Base-by-base conservation (phyloP, 2,888 invertebrate genomes). In the Mythimna impura region DNA sequence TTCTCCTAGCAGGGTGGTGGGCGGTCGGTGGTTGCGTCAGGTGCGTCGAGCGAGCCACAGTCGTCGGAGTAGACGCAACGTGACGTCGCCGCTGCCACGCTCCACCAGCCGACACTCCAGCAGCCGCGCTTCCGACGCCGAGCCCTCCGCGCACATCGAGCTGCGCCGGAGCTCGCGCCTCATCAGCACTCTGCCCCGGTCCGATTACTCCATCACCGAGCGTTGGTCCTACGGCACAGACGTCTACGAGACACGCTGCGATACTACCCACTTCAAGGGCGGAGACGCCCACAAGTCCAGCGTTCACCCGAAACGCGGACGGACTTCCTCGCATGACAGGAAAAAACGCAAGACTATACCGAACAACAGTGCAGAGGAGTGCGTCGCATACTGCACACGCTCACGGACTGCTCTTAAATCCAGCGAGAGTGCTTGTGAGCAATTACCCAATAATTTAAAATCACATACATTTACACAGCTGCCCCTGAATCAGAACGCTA, bases 1-100 rank as follows among this genome's bases (percentile, higher is more conserved):
- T 95, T 96, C 95, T 96, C 95, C 96, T 93, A 95, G 96, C 96
- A 96, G 96, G 96, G 96, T 96, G 95, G 95, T 96, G 94, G 96
- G 96, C 96, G 96, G 95, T 93, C 95, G 96, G 94, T 95, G 94
- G 93, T 94, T 96, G 92, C 96, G 96, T 91, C 92, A 94, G 90
- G 94, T 92, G 91, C 94, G 93, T 95, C 93, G 93, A 91, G 91
- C 93, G 78, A 94, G 93, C 90, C 94, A 93, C 90, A 93, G 92
- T 87, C 94, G 93, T 87, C 93, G 94, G 76, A 93, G 89, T 88
- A 92, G 92, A 91, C 94, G 93, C 85, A 91, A 93, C 94, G 93
- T 90, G 89, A 92, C 94, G 84, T 94, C 95, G 82, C 94, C 95
- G 63, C 90, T 90, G 85, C 93, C 94, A 88, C 93, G 93, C 80